phyloP scores from a whole-genome alignment of 2,113 vertebrate genomes.

The Athene noctua region DNA sequence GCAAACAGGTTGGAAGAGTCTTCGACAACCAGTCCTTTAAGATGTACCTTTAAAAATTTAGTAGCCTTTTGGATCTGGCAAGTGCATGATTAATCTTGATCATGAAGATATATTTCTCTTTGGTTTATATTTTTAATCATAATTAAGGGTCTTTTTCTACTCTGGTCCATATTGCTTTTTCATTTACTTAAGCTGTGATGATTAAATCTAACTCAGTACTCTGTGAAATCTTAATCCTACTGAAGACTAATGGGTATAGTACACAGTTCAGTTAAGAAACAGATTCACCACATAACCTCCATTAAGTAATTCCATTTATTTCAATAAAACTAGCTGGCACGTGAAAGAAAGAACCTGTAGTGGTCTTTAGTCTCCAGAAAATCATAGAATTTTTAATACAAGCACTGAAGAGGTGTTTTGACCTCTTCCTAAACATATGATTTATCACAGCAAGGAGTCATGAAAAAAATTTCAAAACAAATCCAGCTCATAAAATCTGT shows the following conservation, averaged over 20 bases:
- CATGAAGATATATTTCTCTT: constrained; percentile 1
- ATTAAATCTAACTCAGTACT: constrained; percentile 46
- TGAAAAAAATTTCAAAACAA: not conserved
- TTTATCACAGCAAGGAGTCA: not conserved
- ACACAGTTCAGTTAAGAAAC: constrained; percentile 36
- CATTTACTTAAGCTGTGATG: constrained; percentile 23
- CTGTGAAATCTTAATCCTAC: not conserved
- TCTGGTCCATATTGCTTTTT: not conserved
- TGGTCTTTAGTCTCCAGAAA: not conserved
- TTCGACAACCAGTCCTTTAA: not conserved
- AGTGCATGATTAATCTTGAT: not conserved
- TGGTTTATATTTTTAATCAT: constrained; percentile 33
- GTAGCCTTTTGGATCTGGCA: not conserved
- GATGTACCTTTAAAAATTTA: not conserved
- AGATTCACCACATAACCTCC: constrained; percentile 35
- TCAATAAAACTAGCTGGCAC: constrained; percentile 23
- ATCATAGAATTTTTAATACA: constrained; percentile 24
- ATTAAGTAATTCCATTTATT: constrained; percentile 49
- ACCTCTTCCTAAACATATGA: not conserved
- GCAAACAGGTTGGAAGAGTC: not conserved
- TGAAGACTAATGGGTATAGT: constrained; percentile 4
- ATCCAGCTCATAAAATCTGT: not conserved
- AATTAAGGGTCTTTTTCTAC: not conserved
- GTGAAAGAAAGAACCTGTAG: not conserved
- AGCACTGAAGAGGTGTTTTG: not conserved